A percentile compares a stretch with the other conserved stretches of the same genome.
Conservation (phyloP, 2,113 vertebrate species). For the Willisornis vidua region DNA sequence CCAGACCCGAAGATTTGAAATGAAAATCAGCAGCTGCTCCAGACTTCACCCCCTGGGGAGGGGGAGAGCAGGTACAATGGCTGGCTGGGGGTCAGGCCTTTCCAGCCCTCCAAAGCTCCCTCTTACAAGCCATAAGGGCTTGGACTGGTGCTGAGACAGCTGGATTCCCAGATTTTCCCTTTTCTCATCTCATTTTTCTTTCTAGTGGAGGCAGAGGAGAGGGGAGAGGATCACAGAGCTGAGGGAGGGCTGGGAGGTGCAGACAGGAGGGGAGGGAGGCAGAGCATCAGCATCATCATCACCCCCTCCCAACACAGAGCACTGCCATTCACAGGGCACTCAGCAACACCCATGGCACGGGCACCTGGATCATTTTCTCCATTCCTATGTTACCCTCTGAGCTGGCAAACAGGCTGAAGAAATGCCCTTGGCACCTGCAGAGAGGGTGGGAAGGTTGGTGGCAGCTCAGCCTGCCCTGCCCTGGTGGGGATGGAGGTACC, state of each 20-base stretch:
- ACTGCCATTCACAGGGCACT: not conserved
- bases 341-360: not conserved
- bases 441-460: not conserved
- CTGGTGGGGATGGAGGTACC: not conserved
- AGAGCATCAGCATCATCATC: not conserved
- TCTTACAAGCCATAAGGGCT: not conserved
- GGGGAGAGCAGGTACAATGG: constrained; percentile 9
- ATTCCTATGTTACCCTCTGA: not conserved
- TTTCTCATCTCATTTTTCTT: not conserved
- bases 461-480: not conserved
- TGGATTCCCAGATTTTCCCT: not conserved
- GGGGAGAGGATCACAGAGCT: not conserved
- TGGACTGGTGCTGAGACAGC: not conserved
- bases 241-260: not conserved
- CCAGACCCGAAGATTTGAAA: not conserved
- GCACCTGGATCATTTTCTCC: not conserved
- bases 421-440: not conserved
- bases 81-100: constrained; percentile 5
- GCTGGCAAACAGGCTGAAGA: not conserved
- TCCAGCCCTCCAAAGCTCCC: not conserved
- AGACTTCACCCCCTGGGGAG: constrained; percentile 44
- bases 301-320: not conserved
- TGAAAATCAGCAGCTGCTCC: constrained; percentile 55
- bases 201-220: not conserved
- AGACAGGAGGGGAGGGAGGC: not conserved